Conservation (phyloP, 1,140 invertebrate species). For the Zophobas morio region DNA sequence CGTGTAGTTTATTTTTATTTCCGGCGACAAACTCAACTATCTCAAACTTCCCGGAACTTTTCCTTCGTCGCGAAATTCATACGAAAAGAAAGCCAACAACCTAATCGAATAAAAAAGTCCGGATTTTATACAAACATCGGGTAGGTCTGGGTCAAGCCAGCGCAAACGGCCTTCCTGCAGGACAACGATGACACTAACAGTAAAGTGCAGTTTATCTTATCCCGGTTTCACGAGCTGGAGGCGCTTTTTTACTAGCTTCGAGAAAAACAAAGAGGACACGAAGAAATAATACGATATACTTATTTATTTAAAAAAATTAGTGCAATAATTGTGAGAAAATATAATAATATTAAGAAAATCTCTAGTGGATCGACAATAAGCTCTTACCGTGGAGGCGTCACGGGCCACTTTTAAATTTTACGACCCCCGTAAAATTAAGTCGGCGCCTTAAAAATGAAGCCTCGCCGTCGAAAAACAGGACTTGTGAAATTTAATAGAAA, state of each 20-base stretch:
- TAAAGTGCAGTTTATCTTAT: no score
- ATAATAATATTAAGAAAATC: constrained; percentile 1
- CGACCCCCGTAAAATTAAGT: neutral
- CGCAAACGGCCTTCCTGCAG: neutral
- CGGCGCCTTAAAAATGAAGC: neutral
- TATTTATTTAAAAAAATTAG: no score
- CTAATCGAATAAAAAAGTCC: constrained; percentile 35
- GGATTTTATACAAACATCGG: constrained; percentile 35
- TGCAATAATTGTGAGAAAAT: no score
- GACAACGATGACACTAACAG: no score
- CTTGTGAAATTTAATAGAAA: constrained; percentile 46
- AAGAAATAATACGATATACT: no score
- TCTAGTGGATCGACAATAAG: neutral
- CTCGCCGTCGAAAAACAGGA: constrained; percentile 1
- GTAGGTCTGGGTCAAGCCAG: constrained; percentile 8
- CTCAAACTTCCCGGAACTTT: constrained; percentile 40
- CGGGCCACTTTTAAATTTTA: neutral
- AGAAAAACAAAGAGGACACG: no score
- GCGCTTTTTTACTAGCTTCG: no score
- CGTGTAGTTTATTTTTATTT: constrained; percentile 43
- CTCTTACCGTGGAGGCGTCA: neutral
- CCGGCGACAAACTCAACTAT: constrained; percentile 38
- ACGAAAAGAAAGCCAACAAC: constrained; percentile 27
- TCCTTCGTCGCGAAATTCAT: constrained; percentile 26
- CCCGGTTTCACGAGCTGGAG: no score